phyloP scores from a whole-genome alignment of 1,140 invertebrate genomes.

The Drosophila oshimai region DNA sequence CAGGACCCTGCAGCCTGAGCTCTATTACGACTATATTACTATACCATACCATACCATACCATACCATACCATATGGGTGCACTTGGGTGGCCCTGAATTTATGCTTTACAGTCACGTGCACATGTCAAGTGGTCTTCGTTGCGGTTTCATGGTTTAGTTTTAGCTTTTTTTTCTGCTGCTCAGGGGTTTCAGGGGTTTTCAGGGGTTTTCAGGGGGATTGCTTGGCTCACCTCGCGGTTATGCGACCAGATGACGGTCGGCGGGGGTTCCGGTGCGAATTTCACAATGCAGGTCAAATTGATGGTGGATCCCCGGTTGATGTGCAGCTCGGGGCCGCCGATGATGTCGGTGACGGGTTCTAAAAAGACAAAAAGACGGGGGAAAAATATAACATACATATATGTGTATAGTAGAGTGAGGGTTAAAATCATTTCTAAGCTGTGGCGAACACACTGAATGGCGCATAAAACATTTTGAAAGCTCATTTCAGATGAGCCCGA shows the following conservation, averaged over 20 bases:
- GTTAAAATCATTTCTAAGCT: slow-evolving; percentile 30
- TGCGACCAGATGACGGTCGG: slow-evolving; percentile 91
- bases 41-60: no score
- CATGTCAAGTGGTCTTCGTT: slow-evolving; percentile 22
- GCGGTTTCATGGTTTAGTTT: neutral
- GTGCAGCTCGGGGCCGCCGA: slow-evolving; percentile 91
- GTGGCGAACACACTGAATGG: slow-evolving; percentile 29
- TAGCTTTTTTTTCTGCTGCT: neutral
- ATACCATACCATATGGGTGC: no score
- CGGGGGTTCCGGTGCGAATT: slow-evolving; percentile 91
- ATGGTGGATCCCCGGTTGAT: slow-evolving; percentile 94
- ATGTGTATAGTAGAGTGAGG: neutral
- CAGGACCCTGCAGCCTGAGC: slow-evolving; percentile 13
- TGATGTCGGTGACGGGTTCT: slow-evolving; percentile 93
- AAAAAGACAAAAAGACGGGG: slow-evolving; percentile 30
- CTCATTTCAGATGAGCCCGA: slow-evolving; percentile 49
- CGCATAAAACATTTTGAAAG: slow-evolving; percentile 57
- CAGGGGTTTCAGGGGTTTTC: neutral
- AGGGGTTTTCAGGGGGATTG: neutral
- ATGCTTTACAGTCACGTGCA: neutral
- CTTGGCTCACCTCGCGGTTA: slow-evolving; percentile 87
- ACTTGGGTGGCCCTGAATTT: neutral
- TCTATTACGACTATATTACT: neutral
- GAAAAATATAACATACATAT: no score
- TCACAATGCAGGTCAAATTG: slow-evolving; percentile 93